Base-by-base conservation (phyloP, 1,140 invertebrate genomes). In the Gonatopus flavifemur region DNA sequence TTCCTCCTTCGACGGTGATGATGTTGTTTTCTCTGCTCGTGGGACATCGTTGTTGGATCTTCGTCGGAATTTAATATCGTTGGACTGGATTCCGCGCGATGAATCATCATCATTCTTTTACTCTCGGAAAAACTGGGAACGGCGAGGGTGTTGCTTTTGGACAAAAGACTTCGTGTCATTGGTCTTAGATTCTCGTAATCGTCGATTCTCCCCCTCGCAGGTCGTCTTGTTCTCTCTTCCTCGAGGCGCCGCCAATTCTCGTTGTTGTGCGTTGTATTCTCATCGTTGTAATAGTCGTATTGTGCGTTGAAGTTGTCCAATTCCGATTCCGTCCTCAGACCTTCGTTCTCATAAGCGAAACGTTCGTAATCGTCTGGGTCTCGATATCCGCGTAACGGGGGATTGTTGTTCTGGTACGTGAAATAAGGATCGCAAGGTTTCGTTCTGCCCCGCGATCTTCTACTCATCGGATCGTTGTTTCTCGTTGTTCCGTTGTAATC, bases 71-170 rank as follows among this genome's bases (percentile, higher is more conserved):
- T 58, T 4, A 77, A 48, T 6, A 69, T 50, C 19, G 74, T 70
- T 35, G 70, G n/a, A n/a, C n/a, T 70, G 2, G 74, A 76, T n/a
- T 72, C 73, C 0, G 72, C 68, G 9, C 72, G 69, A 35, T 50
- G 50, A 2, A 65, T 31, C 52, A 63, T 46, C 43, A 44, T 59
- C 36, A 57, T 41, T 16, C 56, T 62, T 43, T 49, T 62, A 33
- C 57, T 64, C 35, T 66, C 48, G 3, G 47, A 42, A 32, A 66
- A 62, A 5, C 52, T 72, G 16, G 66, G 52, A 55, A 49, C 24
- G 21, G 31, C 20, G 3, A 33, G 19, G 9, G 7, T 33, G 20
- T 25, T 40, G 15, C 30, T 37, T 20, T 39, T 45, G 18, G 39
- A 6, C 31, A n/a, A n/a, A n/a, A n/a, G n/a, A n/a, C n/a, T n/a